These are phyloP conservation scores for Aurelia aurita DNA, from an alignment of 30 jellyfish, hydroid and myxozoan species.

Conservation along the genomic window DNA sequence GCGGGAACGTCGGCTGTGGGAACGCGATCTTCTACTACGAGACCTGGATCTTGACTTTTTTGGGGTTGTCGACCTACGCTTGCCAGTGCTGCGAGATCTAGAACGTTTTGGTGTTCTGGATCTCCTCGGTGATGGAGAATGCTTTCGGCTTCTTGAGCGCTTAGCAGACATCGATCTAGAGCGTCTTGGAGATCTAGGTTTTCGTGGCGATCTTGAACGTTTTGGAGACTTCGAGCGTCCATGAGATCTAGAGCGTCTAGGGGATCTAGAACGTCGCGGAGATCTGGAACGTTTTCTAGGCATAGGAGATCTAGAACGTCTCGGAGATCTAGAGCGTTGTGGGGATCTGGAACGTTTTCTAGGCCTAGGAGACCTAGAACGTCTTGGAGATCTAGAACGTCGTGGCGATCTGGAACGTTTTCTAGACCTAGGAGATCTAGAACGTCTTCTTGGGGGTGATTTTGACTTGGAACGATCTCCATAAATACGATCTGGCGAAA, in stretches of 20 bases:
- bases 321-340: constrained; percentile 38
- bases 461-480: constrained; percentile 58
- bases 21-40: constrained; percentile 1
- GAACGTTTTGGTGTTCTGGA: constrained; percentile 56
- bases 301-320: constrained; percentile 60
- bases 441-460: constrained; percentile 50
- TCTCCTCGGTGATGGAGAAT: constrained; percentile 10
- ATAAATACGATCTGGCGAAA: constrained; percentile 72
- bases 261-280: constrained; percentile 43
- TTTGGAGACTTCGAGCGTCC: constrained; percentile 3
- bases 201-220: constrained; percentile 24
- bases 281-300: constrained; percentile 43
- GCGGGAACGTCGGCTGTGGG: not conserved
- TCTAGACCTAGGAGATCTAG: constrained; percentile 46
- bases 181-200: constrained; percentile 36
- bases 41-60: constrained; percentile 21
- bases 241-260: constrained; percentile 38
- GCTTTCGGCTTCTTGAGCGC: constrained; percentile 30
- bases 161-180: constrained; percentile 46
- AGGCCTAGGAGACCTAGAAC: constrained; percentile 46
- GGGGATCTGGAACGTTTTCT: constrained; percentile 34
- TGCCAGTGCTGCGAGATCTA: constrained; percentile 26
- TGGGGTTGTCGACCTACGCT: not conserved
- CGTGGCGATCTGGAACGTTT: constrained; percentile 51
- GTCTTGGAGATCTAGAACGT: constrained; percentile 31